Evolutionary conservation across 1,140 invertebrate genomes (phyloP).

Genomic region (Grapholita molesta): DNA sequence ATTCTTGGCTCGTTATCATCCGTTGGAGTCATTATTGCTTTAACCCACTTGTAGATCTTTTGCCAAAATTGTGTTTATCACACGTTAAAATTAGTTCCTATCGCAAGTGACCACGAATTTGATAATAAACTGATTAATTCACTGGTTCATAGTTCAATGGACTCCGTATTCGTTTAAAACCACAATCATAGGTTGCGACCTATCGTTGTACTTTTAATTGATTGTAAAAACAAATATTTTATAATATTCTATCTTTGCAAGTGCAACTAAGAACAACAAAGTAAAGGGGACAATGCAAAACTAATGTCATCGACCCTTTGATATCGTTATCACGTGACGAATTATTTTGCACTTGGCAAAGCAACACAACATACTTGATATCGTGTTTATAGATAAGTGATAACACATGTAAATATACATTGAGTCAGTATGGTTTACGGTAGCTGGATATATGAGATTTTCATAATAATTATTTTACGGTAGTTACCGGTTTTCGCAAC

Average conservation of each 20-base stretch:
- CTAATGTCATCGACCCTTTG: conserved; percentile 30
- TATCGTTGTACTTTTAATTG: too few species aligned
- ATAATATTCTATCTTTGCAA: background rate
- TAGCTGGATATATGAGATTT: background rate
- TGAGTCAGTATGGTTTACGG: background rate
- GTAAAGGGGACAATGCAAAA: background rate
- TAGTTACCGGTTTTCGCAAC: background rate
- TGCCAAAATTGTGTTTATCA: conserved; percentile 7
- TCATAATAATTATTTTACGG: background rate
- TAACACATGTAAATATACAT: conserved; percentile 13
- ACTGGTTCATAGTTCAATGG: background rate
- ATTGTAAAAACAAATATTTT: background rate
- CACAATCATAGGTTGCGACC: too few species aligned
- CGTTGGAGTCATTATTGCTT: background rate
- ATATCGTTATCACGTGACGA: conserved; percentile 30
- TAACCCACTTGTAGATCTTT: background rate
- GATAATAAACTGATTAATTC: background rate
- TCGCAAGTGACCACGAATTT: background rate
- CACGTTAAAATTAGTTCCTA: background rate
- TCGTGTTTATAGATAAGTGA: background rate
- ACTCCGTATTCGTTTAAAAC: too few species aligned
- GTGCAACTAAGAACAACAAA: background rate
- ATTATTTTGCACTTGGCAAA: conserved; percentile 37
- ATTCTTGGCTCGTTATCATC: background rate
- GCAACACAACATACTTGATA: conserved; percentile 23